These are phyloP conservation scores for Lasioglossum leucozonium DNA, from an alignment of 2,888 invertebrate species.

Conservation along the genomic window DNA sequence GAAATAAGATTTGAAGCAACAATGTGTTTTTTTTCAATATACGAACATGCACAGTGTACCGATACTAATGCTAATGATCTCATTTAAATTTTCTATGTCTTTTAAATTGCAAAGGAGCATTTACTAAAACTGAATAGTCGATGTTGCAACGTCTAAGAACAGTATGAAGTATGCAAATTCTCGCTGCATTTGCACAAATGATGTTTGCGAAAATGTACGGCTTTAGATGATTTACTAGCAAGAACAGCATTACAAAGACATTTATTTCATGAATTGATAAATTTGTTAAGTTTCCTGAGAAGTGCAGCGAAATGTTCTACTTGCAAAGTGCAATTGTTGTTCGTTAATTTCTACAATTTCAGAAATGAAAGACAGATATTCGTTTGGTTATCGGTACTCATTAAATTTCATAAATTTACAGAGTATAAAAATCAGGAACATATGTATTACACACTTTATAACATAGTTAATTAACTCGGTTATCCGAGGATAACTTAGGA, in stretches of 20 bases:
- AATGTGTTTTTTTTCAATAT: background rate
- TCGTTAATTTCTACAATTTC: background rate
- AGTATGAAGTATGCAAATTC: background rate
- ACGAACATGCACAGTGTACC: background rate
- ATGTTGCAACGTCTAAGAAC: background rate
- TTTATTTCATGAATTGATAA: background rate
- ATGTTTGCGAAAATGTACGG: background rate
- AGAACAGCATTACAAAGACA: background rate
- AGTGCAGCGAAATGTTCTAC: background rate
- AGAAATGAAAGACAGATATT: background rate
- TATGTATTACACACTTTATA: background rate
- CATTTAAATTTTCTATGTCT: background rate
- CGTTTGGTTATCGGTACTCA: background rate
- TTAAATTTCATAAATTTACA: background rate
- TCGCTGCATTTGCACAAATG: background rate
- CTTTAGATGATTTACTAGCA: background rate
- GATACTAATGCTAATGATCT: background rate
- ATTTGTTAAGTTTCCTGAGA: background rate
- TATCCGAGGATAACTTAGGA: background rate
- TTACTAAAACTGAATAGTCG: background rate
- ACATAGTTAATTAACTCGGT: background rate
- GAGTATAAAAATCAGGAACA: background rate
- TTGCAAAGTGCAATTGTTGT: background rate
- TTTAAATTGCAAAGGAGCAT: background rate
- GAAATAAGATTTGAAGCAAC: background rate